Evolutionary conservation across 2,888 invertebrate species (phyloP).

Genomic region (Adineta ricciae): DNA sequence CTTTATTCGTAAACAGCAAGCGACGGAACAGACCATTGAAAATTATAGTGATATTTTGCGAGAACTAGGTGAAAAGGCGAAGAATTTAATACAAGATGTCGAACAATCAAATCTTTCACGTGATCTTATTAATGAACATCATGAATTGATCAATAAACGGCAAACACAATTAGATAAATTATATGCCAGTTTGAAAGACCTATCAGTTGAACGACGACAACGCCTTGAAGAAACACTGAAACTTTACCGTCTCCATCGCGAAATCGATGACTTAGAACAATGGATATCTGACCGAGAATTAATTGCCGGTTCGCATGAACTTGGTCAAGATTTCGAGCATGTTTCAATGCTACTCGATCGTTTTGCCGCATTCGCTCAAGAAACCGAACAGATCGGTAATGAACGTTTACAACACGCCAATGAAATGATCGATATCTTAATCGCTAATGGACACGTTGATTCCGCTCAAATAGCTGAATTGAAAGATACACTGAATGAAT

Average conservation of each 20-base stretch:
- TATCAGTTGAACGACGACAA: conserved; percentile 84
- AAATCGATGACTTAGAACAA: conserved; percentile 95
- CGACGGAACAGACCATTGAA: not conserved
- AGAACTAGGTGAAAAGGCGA: not conserved
- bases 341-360: conserved; percentile 78
- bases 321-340: conserved; percentile 95
- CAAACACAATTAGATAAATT: conserved; percentile 76
- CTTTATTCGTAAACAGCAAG: conserved; percentile 14
- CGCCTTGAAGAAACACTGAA: conserved; percentile 82
- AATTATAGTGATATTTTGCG: not conserved
- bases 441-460: conserved; percentile 88
- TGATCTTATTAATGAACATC: not conserved
- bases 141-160: conserved; percentile 28
- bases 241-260: conserved; percentile 85
- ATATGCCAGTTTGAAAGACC: conserved; percentile 92
- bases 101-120: not conserved
- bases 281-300: conserved; percentile 98
- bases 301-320: conserved; percentile 89
- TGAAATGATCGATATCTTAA: conserved; percentile 87
- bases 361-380: conserved; percentile 93
- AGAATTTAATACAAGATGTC: not conserved
- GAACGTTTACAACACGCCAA: conserved; percentile 81
- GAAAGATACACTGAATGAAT: conserved; percentile 91
- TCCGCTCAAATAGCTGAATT: conserved; percentile 96
- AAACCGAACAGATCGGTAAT: conserved; percentile 86